Evolutionary conservation across 2,888 invertebrate genomes (phyloP).

Genomic region (Allygus modestus): DNA sequence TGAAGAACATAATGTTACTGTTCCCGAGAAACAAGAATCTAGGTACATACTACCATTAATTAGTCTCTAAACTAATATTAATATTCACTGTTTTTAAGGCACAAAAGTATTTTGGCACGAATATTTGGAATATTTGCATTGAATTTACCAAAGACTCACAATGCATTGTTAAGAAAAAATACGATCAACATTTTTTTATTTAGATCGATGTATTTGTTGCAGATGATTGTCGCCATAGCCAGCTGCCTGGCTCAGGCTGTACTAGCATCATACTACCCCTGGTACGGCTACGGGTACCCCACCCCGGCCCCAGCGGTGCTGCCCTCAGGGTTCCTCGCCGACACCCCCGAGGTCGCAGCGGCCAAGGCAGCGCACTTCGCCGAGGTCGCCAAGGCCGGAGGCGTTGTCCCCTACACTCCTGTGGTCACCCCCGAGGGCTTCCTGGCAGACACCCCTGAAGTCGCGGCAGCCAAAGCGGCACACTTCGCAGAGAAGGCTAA

Average conservation of each 20-base stretch:
- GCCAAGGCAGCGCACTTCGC: conserved; percentile 66
- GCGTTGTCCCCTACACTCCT: conserved; percentile 35
- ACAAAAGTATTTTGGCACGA: too few relatives aligned
- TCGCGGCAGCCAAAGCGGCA: conserved; percentile 44
- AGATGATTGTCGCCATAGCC: conserved; percentile 68
- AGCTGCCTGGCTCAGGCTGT: conserved; percentile 72
- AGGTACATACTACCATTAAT: too few relatives aligned
- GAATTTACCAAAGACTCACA: too few relatives aligned
- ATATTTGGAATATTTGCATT: too few relatives aligned
- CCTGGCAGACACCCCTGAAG: conserved; percentile 56
- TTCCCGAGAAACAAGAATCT: too few relatives aligned
- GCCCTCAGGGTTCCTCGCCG: conserved; percentile 56
- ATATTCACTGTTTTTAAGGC: too few relatives aligned
- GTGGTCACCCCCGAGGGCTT: conserved; percentile 48
- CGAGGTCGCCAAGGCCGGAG: conserved; percentile 56
- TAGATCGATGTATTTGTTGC: neutral
- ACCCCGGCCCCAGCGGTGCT: conserved; percentile 21
- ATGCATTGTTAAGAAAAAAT: too few relatives aligned
- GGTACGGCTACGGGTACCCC: conserved; percentile 36
- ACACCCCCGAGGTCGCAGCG: conserved; percentile 68
- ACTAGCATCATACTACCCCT: conserved; percentile 63
- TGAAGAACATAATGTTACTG: too few relatives aligned
- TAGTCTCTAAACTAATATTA: too few relatives aligned
- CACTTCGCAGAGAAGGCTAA: conserved; percentile 48
- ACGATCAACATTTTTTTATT: too few relatives aligned